Conservation (phyloP, 2,113 vertebrate genomes). For the Greenwoodochromis staneri region DNA sequence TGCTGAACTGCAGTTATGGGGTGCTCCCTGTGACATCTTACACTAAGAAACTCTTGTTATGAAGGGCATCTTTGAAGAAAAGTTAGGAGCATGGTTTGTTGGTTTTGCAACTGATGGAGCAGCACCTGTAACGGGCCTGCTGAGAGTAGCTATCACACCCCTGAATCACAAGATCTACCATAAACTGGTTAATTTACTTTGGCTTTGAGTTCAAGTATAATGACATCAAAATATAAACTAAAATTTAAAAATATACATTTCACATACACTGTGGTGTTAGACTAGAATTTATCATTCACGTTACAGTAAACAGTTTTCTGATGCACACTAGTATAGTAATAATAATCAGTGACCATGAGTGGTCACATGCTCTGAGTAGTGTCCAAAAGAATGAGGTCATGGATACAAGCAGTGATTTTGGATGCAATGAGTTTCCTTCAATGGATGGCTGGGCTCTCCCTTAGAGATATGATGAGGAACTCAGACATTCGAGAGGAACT, state of each 20-base stretch:
- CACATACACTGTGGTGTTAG: not conserved
- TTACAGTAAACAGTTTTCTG: not conserved
- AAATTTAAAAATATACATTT: not conserved
- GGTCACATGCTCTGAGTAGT: not conserved
- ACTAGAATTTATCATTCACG: not conserved
- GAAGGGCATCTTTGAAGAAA: not conserved
- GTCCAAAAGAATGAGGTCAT: not conserved
- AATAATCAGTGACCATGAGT: not conserved
- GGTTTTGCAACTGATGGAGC: not conserved
- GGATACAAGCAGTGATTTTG: not conserved
- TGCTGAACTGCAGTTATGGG: not conserved
- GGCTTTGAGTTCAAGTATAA: not conserved
- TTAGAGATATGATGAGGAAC: not conserved
- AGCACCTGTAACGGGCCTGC: not conserved
- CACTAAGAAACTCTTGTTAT: not conserved
- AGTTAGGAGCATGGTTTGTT: not conserved
- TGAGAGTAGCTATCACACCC: not conserved
- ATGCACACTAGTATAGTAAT: not conserved
- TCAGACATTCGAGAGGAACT: not conserved
- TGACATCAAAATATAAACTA: not conserved
- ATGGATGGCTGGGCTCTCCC: not conserved
- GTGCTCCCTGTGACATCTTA: not conserved
- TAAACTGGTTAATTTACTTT: not conserved
- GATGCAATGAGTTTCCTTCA: not conserved
- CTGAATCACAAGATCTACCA: not conserved